Conservation (phyloP, 2,113 vertebrate species). For the Corythaeola cristata region DNA sequence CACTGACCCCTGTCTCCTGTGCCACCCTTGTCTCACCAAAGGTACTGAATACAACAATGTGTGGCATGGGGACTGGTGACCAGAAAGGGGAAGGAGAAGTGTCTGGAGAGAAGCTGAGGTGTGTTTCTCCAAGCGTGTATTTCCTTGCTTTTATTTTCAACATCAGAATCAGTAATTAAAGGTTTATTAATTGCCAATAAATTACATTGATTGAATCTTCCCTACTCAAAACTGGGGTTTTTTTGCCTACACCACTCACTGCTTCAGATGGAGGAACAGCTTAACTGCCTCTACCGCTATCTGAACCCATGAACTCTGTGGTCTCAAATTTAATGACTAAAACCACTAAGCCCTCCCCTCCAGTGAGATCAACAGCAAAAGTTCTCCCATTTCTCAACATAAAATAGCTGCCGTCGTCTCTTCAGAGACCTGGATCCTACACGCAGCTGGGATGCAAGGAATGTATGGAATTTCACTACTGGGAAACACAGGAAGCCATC, state of each 20-base stretch:
- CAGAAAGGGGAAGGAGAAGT: background rate
- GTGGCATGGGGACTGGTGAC: background rate
- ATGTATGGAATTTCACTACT: constrained; percentile 32
- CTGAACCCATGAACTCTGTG: background rate
- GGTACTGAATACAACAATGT: accelerated
- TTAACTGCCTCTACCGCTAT: background rate
- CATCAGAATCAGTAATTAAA: background rate
- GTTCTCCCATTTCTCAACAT: background rate
- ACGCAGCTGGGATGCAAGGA: background rate
- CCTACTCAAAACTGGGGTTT: accelerated
- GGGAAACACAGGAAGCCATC: background rate
- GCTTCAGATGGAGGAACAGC: background rate
- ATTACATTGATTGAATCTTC: background rate
- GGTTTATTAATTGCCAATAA: background rate
- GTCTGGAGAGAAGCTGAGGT: background rate
- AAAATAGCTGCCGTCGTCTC: background rate
- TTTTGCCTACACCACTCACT: background rate
- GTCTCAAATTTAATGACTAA: background rate
- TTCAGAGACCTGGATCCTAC: background rate
- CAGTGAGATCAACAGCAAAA: background rate
- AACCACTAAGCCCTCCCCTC: background rate
- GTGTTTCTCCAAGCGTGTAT: background rate
- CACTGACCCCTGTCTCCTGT: background rate
- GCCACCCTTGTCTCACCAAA: accelerated
- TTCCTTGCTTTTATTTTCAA: background rate